Base-by-base conservation (phyloP, 2,888 invertebrate genomes). In the Agrilus cyanescens region DNA sequence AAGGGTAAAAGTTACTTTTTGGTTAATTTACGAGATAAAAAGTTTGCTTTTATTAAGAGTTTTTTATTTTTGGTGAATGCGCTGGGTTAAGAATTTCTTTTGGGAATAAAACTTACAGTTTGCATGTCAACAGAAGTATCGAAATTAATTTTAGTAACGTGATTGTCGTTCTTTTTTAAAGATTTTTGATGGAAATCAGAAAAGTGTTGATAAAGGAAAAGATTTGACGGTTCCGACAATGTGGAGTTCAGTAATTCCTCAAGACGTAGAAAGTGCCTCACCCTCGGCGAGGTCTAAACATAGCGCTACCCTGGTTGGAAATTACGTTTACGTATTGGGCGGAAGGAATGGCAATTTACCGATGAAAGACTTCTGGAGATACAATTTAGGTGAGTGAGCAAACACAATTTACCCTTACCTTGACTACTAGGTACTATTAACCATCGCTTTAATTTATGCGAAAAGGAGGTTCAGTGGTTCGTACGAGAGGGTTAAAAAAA, bases 351-450 rank as follows among this genome's bases (percentile, higher is more conserved):
- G 85, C 14, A 80, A 83, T 56, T 71, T 85, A 52, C 86, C 88
- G 4, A 75, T 88, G 46, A 78, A 82, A 62, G 90, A 91, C 68
- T 78, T 90, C 60, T 91, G 90, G 89, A 76, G 80, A 55, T 85
- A 85, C 59, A 78, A 80, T 55, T 71, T 87, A 37, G 78, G 85
- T 84, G 57, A 57, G 52, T 46, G 25, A 25, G 25, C 25, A 25
- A 25, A 25, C 4, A 10, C 10, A 25, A 25, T 25, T 25, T 25
- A 8, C 8, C 25, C 10, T 25, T 25, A 10, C 10, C 10, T 10
- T 4, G 20, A 3, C 5, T 6, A 20, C 2, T 25, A 25, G 25
- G 25, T 25, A 25, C 8, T 20, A 20, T 7, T 20, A 20, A 20
- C 7, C 20, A 20, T 2, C 4, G 20, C 4, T 20, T 25, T 2